These are phyloP conservation scores for Autographa gamma DNA, from an alignment of 2,888 invertebrate genomes.

Conservation along the genomic window DNA sequence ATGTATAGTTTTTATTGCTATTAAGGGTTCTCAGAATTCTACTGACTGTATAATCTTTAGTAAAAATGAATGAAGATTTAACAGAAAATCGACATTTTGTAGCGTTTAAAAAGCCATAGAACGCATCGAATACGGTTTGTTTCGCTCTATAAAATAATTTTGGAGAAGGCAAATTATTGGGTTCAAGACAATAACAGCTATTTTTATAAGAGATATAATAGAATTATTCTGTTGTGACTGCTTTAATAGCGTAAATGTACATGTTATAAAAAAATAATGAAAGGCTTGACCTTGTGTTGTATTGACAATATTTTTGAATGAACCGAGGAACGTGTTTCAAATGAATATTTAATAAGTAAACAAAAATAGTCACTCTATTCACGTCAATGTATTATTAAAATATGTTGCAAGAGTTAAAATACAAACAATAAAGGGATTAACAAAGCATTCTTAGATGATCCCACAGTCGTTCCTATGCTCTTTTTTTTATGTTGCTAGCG, in stretches of 20 bases:
- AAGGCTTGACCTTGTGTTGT: slow-evolving; percentile 41
- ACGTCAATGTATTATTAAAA: background rate
- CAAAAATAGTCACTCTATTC: background rate
- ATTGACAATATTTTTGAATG: slow-evolving; percentile 30
- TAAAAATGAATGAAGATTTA: slow-evolving; percentile 27
- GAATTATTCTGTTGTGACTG: slow-evolving; percentile 11
- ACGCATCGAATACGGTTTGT: slow-evolving; percentile 18
- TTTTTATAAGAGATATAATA: background rate
- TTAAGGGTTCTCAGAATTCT: slow-evolving; percentile 18
- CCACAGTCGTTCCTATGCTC: background rate
- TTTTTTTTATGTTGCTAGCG: slow-evolving; percentile 7
- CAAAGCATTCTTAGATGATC: background rate
- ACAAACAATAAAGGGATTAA: background rate
- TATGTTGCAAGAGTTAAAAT: background rate
- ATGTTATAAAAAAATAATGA: slow-evolving; percentile 18
- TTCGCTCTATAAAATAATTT: slow-evolving; percentile 24
- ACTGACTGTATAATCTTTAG: slow-evolving; percentile 15
- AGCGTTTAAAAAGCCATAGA: slow-evolving; percentile 39
- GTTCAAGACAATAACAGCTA: slow-evolving; percentile 9
- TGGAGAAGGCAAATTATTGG: slow-evolving; percentile 25
- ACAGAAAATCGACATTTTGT: slow-evolving; percentile 31
- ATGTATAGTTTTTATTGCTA: slow-evolving; percentile 9
- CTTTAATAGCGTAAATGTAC: background rate
- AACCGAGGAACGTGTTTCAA: slow-evolving; percentile 15
- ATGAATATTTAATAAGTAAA: background rate